Evolutionary conservation across 2,888 invertebrate species (phyloP), one percentile per base, ranked within the genome.

Genomic region (Acanthococcus lagerstroemiae): DNA sequence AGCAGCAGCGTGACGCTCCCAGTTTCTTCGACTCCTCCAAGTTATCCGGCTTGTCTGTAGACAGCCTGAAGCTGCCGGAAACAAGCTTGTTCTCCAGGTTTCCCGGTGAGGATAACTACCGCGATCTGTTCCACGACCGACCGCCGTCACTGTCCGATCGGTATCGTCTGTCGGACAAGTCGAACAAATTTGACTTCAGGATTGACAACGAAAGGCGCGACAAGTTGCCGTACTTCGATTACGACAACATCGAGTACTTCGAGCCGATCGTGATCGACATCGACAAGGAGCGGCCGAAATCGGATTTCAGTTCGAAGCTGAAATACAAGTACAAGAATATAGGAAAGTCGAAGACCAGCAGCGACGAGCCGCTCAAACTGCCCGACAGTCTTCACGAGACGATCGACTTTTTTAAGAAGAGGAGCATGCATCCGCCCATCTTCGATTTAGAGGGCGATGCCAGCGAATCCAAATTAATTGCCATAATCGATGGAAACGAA

Each of bases 381-480:
- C 68, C 68, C 30, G 58, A 63, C 12, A 55, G 55, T 24, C 26
- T 67, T n/a, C 67, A 69, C 57, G 61, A 69, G 9, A 65, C 67
- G 27, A 50, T 55, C 30, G 67, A 67, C 52, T n/a, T 52, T 46
- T 52, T 58, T n/a, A 56, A 56, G 19, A 66, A 67, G 61, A 60
- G 55, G 60, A 19, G 55, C 6, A 44, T 60, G 19, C 68, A 68
- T 48, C 68, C 68, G 12, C 67, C 68, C 24, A 57, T 56, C 9
- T 68, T 68, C 25, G 68, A 68, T 50, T 50, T 45, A 5, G 66
- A 67, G 24, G 24, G 65, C 52, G 52, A 52, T 15, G 52, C 52
- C 9, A 24, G 24, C 15, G 52, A 52, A 24, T 24, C 21, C 21
- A 19, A 21, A 22, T 5, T 12, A 7, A 1, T 52, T 9, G 22